Base-by-base conservation (phyloP, 1,140 invertebrate species). In the Tetragnatha versicolor region DNA sequence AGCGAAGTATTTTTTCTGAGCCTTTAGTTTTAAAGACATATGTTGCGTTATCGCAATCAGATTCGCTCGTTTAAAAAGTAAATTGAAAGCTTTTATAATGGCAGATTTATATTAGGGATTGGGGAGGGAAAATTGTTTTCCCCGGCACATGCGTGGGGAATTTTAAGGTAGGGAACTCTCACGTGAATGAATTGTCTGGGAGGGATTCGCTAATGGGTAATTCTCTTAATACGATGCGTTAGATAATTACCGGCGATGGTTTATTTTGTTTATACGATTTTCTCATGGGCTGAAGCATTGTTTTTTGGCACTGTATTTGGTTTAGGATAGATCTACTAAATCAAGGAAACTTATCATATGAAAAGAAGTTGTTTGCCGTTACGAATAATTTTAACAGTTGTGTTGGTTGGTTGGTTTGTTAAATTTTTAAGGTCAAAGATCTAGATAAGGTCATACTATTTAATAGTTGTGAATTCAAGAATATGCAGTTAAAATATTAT, bases 61-160 rank as follows among this genome's bases (percentile, higher is more conserved):
- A 51, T 68, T 68, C 65, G n/a, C 35, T 51, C 47, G 47, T 68
- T 68, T 68, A 49, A 51, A 63, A 33, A 68, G 65, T 68, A 68
- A 68, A 68, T 68, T 68, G 42, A 68, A 68, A 68, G 65, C 65
- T 47, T 51, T 68, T 31, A 33, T 49, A 68, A 68, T 68, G 65
- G 45, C 65, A 33, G 27, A 68, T 68, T 68, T 68, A 51, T 68
- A 68, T 68, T 47, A 68, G 65, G 31, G 29, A 47, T 47, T 31
- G 29, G 65, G 17, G 22, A 12, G 31, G 33, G 22, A 51, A 49
- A 14, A 68, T 51, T 25, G 42, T 51, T 68, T 49, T 68, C 14
- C 9, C 25, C 51, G 20, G 14, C 25, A 25, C 10, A n/a, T 7
- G 22, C 14, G 14, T 58, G 29, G 55, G 35, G 31, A 58, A n/a